Evolutionary conservation across 2,113 vertebrate species (phyloP).

Genomic region (Rhinoptilus africanus): DNA sequence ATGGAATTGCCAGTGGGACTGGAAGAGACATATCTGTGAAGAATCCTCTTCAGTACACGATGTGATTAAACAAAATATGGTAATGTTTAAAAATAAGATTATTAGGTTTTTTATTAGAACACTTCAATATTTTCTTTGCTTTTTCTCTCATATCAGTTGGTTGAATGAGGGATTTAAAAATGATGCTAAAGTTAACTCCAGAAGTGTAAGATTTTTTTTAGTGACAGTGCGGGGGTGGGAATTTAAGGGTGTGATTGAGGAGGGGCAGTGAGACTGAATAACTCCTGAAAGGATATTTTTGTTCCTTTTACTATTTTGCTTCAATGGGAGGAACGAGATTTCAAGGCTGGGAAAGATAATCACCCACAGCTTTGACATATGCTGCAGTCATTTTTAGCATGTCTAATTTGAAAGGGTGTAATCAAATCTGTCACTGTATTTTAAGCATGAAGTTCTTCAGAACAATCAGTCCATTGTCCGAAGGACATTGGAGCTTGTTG

Average conservation of each 20-base stretch:
- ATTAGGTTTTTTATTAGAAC: slow-evolving; percentile 33
- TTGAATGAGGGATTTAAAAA: background rate
- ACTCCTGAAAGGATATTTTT: slow-evolving; percentile 55
- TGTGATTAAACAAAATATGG: slow-evolving; percentile 82
- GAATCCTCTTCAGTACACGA: slow-evolving; percentile 66
- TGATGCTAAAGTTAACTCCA: background rate
- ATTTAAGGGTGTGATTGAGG: slow-evolving; percentile 49
- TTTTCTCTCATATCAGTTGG: background rate
- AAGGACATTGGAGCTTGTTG: slow-evolving; percentile 22
- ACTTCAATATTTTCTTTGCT: slow-evolving; percentile 2
- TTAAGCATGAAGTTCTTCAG: slow-evolving; percentile 58
- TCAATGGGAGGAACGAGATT: slow-evolving; percentile 43
- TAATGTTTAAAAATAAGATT: slow-evolving; percentile 61
- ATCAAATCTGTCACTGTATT: slow-evolving; percentile 66
- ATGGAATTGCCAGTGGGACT: slow-evolving; percentile 94
- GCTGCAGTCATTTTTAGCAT: slow-evolving; percentile 65
- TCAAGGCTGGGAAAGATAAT: slow-evolving; percentile 53
- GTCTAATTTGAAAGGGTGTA: slow-evolving; percentile 67
- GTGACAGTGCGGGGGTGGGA: background rate
- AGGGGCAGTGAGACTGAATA: slow-evolving; percentile 30
- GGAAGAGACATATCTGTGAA: slow-evolving; percentile 80
- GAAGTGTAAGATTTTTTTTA: background rate
- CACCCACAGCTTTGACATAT: slow-evolving; percentile 55
- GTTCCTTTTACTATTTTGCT: slow-evolving; percentile 55
- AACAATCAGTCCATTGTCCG: slow-evolving; percentile 52